Evolutionary conservation across 2,888 invertebrate species (phyloP).

Genomic region (Colostygia pectinataria): DNA sequence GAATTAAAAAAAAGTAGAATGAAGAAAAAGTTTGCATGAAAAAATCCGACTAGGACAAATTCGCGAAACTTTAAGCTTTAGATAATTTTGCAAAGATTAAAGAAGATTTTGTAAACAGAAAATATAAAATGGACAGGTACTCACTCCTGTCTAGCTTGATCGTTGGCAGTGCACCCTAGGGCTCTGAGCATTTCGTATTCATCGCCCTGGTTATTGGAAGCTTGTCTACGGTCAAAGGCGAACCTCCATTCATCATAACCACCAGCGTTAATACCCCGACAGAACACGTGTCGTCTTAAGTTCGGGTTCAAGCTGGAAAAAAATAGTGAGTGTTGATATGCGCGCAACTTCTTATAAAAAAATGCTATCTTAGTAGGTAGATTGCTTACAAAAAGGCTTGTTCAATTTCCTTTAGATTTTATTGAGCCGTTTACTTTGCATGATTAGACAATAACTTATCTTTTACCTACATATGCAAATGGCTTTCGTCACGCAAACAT

Average conservation of each 20-base stretch:
- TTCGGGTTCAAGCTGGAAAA: constrained; percentile 82
- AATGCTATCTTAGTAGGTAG: background rate
- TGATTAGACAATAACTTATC: constrained; percentile 42
- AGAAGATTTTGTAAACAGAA: no score
- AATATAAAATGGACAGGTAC: constrained; percentile 26
- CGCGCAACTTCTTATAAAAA: no score
- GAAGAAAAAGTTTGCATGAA: no score
- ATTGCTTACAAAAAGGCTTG: constrained; percentile 32
- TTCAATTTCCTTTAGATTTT: constrained; percentile 49
- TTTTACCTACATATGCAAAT: constrained; percentile 37
- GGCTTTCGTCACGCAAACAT: constrained; percentile 45
- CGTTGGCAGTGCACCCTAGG: constrained; percentile 75
- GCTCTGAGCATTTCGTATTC: constrained; percentile 69
- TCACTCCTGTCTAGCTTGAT: constrained; percentile 59
- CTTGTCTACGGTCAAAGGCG: constrained; percentile 56
- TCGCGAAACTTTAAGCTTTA: no score
- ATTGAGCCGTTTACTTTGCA: constrained; percentile 45
- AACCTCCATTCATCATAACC: constrained; percentile 84
- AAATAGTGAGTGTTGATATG: no score
- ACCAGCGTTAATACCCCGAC: constrained; percentile 84
- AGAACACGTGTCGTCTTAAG: constrained; percentile 84
- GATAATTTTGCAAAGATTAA: no score
- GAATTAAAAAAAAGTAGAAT: no score
- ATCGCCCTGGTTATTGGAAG: constrained; percentile 72
- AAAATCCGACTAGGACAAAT: no score